phyloP scores from a whole-genome alignment of 2,797 vertebrate species.

The Eulemur coronatus region DNA sequence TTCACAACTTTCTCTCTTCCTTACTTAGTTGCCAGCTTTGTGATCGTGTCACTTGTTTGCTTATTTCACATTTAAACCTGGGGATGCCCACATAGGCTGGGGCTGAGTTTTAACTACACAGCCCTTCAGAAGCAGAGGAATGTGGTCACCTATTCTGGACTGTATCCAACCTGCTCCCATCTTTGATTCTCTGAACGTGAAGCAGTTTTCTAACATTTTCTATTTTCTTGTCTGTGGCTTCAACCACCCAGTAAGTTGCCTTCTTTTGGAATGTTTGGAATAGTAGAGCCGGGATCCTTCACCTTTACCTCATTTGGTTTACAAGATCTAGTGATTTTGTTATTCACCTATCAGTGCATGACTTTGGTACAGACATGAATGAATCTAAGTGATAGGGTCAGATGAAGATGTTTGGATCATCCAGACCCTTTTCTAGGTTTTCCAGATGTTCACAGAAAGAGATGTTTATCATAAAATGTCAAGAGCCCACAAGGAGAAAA shows the following conservation, averaged over 20 bases:
- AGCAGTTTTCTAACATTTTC: background rate
- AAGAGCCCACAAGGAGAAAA: background rate
- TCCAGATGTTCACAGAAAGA: background rate
- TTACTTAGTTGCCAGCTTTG: background rate
- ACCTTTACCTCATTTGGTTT: background rate
- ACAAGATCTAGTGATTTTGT: background rate
- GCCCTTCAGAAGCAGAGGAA: background rate
- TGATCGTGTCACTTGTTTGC: background rate
- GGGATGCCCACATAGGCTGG: background rate
- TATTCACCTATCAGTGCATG: background rate
- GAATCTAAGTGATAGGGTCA: background rate
- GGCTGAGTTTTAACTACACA: background rate
- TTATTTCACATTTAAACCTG: background rate
- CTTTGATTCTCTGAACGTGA: background rate
- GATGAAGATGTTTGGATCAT: rapidly evolving
- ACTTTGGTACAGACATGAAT: background rate
- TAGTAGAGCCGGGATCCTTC: background rate
- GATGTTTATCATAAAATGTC: background rate
- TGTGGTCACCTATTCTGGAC: background rate
- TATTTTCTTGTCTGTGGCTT: background rate
- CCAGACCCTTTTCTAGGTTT: background rate
- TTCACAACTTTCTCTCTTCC: background rate
- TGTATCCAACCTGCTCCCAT: background rate
- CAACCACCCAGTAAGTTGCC: background rate
- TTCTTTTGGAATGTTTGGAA: background rate